Percentiles rank a stretch among this genome's conserved stretches.
These are phyloP conservation scores for Kryptolebias ocellatus DNA, from an alignment of 2,797 vertebrate species.

Conservation along the genomic window DNA sequence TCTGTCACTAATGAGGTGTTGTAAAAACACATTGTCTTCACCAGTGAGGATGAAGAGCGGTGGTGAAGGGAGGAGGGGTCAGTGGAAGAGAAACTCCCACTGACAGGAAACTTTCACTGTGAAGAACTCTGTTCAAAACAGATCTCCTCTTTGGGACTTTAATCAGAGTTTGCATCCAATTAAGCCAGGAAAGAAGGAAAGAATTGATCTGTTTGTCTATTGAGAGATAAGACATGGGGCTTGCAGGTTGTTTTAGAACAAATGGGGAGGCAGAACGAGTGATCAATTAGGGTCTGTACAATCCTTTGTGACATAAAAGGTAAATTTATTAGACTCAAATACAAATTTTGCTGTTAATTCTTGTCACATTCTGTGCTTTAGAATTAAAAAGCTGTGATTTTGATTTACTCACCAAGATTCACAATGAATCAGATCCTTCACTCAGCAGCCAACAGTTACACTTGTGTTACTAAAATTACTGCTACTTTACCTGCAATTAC, in stretches of 20 bases:
- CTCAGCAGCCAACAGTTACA: slow-evolving; percentile 67
- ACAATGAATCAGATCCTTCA: slow-evolving; percentile 54
- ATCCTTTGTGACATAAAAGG: slow-evolving; percentile 60
- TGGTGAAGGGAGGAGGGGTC: slow-evolving; percentile 3
- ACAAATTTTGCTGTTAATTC: slow-evolving; percentile 16
- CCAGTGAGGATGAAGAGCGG: slow-evolving; percentile 52
- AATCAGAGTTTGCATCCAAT: slow-evolving; percentile 74
- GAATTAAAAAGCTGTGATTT: slow-evolving; percentile 73
- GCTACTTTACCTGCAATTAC: slow-evolving; percentile 42
- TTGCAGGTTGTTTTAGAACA: slow-evolving; percentile 60
- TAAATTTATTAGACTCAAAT: too few species aligned
- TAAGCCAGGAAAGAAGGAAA: slow-evolving; percentile 72
- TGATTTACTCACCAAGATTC: slow-evolving; percentile 83
- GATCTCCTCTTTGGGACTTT: slow-evolving; percentile 48
- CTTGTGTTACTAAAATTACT: slow-evolving; percentile 73
- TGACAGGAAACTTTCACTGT: slow-evolving; percentile 83
- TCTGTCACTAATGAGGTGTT: slow-evolving; percentile 81
- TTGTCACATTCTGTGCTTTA: slow-evolving; percentile 39
- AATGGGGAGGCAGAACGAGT: slow-evolving; percentile 25
- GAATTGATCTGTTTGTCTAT: slow-evolving; percentile 82
- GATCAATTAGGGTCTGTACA: slow-evolving; percentile 59
- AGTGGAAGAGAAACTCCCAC: slow-evolving; percentile 34
- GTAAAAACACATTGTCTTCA: slow-evolving; percentile 76
- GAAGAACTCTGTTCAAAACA: slow-evolving; percentile 56
- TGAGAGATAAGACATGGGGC: slow-evolving; percentile 77